These are phyloP conservation scores for Puffinus mauretanicus DNA, from an alignment of 2,113 vertebrate species.

Conservation along the genomic window DNA sequence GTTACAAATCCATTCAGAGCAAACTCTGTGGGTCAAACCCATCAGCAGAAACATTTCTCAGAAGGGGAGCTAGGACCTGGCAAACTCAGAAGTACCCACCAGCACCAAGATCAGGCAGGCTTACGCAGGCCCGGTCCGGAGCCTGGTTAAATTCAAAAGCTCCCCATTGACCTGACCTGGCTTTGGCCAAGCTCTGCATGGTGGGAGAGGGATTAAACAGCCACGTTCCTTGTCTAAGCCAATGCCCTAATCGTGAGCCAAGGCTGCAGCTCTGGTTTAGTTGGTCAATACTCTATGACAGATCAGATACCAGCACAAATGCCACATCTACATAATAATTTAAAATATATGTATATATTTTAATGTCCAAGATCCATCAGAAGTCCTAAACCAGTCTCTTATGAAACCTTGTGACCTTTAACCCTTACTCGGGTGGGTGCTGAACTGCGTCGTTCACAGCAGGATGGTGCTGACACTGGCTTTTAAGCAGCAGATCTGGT, in stretches of 20 bases:
- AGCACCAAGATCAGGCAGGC: background rate
- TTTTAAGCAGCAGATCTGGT: background rate
- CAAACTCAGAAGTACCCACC: background rate
- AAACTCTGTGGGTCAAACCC: background rate
- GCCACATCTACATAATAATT: background rate
- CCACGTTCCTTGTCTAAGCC: background rate
- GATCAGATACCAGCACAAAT: background rate
- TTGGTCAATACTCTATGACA: background rate
- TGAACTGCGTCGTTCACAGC: background rate
- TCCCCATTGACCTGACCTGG: background rate
- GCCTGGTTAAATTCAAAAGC: background rate
- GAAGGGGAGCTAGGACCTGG: background rate
- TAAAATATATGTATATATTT: background rate
- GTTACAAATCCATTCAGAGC: background rate
- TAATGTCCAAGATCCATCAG: background rate
- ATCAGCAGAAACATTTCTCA: background rate
- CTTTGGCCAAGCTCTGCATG: background rate
- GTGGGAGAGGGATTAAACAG: background rate
- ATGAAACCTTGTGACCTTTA: background rate
- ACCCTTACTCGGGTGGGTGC: rapidly evolving
- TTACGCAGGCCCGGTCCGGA: background rate
- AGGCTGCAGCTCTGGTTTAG: background rate
- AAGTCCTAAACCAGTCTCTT: background rate
- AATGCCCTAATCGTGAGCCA: background rate
- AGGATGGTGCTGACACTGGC: background rate